Conservation (phyloP, 2,113 vertebrate species). For the Corythornis madagascariensis region DNA sequence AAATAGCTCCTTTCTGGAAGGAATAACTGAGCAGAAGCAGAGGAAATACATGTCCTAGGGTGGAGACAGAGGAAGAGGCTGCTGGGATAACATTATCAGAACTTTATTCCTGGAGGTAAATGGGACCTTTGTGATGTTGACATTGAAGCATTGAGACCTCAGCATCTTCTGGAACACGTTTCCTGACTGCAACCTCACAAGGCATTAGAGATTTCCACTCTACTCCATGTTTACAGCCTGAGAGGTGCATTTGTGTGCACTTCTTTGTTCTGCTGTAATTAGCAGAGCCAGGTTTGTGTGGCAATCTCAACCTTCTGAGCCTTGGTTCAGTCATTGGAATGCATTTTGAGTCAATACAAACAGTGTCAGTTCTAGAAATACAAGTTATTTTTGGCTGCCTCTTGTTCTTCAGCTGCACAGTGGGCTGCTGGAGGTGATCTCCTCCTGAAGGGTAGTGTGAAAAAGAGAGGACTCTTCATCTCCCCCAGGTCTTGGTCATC, state of each 20-base stretch:
- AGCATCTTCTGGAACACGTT: constrained; percentile 8
- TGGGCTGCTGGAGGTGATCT: background rate
- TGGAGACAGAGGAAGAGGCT: background rate
- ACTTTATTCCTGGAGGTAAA: background rate
- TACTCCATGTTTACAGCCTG: background rate
- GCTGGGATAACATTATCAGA: background rate
- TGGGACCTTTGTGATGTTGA: background rate
- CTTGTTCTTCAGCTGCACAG: background rate
- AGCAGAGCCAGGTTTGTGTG: background rate
- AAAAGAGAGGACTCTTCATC: background rate
- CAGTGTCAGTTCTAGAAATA: background rate
- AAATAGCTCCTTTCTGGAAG: background rate
- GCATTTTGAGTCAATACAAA: background rate
- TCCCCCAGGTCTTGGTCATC: background rate
- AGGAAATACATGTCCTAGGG: background rate
- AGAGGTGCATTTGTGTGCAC: background rate
- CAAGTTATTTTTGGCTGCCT: background rate
- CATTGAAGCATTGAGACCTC: background rate
- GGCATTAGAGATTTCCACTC: background rate
- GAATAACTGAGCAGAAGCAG: background rate
- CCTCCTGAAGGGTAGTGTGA: background rate
- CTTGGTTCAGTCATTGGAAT: background rate
- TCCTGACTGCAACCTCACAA: background rate
- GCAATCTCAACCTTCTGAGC: background rate
- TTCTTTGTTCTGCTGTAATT: background rate